These are phyloP conservation scores for Pseudomugil gertrudae DNA, from an alignment of 2,797 vertebrate species.

Conservation along the genomic window DNA sequence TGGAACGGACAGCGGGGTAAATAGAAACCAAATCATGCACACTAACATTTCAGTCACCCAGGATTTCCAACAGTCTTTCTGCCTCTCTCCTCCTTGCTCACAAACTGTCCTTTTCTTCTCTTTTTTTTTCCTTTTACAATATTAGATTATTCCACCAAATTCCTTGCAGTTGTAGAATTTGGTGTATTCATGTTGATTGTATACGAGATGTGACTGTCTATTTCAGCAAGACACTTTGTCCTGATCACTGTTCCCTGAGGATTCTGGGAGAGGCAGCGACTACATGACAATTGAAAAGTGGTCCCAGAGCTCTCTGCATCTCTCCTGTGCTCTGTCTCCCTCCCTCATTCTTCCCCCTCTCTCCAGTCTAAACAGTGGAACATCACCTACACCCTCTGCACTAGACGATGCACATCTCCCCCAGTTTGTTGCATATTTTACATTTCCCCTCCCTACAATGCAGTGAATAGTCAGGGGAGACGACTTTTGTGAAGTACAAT, in stretches of 20 bases:
- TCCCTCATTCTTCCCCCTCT: slow-evolving; percentile 33
- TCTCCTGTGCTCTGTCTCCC: slow-evolving; percentile 29
- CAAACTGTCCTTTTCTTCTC: slow-evolving; percentile 32
- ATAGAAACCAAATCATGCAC: slow-evolving; percentile 79
- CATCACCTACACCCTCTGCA: slow-evolving; percentile 72
- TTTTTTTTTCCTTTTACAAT: slow-evolving; percentile 17
- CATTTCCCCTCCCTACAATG: slow-evolving; percentile 72
- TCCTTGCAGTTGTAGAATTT: slow-evolving; percentile 30
- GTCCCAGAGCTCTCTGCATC: slow-evolving; percentile 61
- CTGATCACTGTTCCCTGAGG: slow-evolving; percentile 72
- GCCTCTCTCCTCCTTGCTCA: slow-evolving; percentile 33
- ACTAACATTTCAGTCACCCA: slow-evolving; percentile 74
- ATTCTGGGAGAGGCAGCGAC: slow-evolving; percentile 68
- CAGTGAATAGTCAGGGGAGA: slow-evolving; percentile 71
- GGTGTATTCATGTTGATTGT: slow-evolving; percentile 28
- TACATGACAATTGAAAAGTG: slow-evolving; percentile 70
- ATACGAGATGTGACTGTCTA: slow-evolving; percentile 43
- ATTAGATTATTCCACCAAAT: slow-evolving; percentile 35
- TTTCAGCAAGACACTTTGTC: slow-evolving; percentile 57
- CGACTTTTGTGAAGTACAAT: slow-evolving; percentile 63
- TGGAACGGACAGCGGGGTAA: slow-evolving; percentile 76
- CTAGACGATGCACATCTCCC: slow-evolving; percentile 59
- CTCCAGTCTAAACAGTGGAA: slow-evolving; percentile 67
- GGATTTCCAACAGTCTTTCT: slow-evolving; percentile 58
- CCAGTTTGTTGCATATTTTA: slow-evolving; percentile 72